These are phyloP conservation scores for Xanthia icteritia DNA, from an alignment of 2,888 invertebrate species.

Conservation along the genomic window DNA sequence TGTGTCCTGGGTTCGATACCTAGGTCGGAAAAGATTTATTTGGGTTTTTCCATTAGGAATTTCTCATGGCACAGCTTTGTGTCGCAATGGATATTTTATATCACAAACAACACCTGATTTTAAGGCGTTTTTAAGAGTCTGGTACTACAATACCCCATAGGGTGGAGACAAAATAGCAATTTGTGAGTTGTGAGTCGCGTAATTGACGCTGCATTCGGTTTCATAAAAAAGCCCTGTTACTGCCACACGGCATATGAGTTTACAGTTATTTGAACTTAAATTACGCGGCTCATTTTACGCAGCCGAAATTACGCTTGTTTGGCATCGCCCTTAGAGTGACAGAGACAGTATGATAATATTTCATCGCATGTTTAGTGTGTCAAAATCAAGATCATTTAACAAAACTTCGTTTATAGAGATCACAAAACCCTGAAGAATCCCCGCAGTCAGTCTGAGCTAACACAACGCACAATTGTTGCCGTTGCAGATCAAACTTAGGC, in stretches of 20 bases:
- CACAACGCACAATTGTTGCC: slow-evolving; percentile 58
- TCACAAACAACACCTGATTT: background rate
- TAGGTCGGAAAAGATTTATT: background rate
- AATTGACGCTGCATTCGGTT: background rate
- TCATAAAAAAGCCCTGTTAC: background rate
- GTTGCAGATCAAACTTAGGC: slow-evolving; percentile 95
- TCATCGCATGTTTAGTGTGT: background rate
- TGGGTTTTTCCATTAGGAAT: background rate
- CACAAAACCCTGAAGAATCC: slow-evolving; percentile 18
- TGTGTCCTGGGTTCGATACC: slow-evolving; percentile 10
- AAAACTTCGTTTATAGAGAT: slow-evolving; percentile 42
- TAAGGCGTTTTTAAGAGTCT: background rate
- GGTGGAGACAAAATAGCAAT: background rate
- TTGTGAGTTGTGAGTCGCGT: background rate
- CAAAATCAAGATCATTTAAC: slow-evolving; percentile 27
- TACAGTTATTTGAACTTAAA: background rate
- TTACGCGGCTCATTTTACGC: background rate
- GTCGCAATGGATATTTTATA: background rate
- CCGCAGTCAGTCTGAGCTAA: slow-evolving; percentile 47
- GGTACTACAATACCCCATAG: background rate
- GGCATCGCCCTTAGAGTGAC: background rate
- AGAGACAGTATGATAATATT: background rate
- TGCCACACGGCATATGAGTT: background rate
- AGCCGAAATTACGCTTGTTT: background rate
- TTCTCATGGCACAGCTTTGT: background rate